phyloP scores from a whole-genome alignment of 2,797 vertebrate genomes.

The Fistularia tabacaria region DNA sequence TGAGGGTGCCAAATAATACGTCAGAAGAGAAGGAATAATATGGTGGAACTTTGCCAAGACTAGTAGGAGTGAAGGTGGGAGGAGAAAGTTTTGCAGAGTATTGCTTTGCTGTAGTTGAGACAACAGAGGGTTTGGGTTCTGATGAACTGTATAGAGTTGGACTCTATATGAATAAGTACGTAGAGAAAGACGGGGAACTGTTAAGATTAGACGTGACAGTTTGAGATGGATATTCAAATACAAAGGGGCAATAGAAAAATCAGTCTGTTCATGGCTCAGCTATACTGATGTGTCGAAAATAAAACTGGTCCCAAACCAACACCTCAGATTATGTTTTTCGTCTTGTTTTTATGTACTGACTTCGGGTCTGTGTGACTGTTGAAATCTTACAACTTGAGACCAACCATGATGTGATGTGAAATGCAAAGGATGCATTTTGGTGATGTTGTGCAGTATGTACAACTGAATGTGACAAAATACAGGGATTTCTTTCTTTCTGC shows the following conservation, averaged over 20 bases:
- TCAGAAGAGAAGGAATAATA: slow-evolving; percentile 20
- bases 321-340: too few species aligned
- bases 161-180: slow-evolving; percentile 28
- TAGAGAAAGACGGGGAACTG: slow-evolving; percentile 11
- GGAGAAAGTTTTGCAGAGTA: slow-evolving; percentile 42
- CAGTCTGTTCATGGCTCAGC: too few species aligned
- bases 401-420: too few species aligned
- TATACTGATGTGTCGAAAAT: too few species aligned
- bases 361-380: too few species aligned
- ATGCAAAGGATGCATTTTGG: slow-evolving; percentile 3
- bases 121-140: slow-evolving; percentile 35
- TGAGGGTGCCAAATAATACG: slow-evolving; percentile 12
- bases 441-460: background rate
- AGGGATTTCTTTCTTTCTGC: background rate
- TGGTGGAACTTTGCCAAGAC: slow-evolving; percentile 30
- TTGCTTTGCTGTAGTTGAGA: slow-evolving; percentile 37
- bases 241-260: background rate
- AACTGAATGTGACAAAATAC: background rate
- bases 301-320: too few species aligned
- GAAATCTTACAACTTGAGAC: too few species aligned
- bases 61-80: slow-evolving; percentile 45
- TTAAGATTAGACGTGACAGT: slow-evolving; percentile 5
- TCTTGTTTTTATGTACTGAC: too few species aligned
- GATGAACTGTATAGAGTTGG: slow-evolving; percentile 36
- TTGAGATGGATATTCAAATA: slow-evolving; percentile 12